Conservation (phyloP, 2,113 vertebrate genomes). For the Nycticebus coucang region DNA sequence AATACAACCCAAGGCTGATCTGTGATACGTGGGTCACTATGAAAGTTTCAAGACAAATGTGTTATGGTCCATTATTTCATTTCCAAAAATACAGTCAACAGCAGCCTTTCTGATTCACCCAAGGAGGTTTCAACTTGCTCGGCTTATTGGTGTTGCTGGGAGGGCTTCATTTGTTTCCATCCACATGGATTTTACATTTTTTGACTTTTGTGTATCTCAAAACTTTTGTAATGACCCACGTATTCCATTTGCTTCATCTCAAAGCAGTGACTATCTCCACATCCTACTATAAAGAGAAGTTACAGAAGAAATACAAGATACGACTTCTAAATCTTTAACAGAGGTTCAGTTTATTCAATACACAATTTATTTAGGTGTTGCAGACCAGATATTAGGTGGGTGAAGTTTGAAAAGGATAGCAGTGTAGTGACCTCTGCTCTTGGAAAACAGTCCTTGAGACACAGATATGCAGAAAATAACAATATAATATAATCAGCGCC, state of each 20-base stretch:
- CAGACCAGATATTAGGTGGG: background rate
- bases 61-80: no score
- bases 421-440: background rate
- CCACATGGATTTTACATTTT: no score
- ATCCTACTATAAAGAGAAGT: constrained; percentile 31
- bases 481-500: background rate
- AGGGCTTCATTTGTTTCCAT: no score
- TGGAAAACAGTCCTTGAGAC: background rate
- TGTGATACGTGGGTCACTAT: background rate
- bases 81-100: no score
- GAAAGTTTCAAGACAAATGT: no score
- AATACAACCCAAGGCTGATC: background rate
- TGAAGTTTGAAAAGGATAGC: background rate
- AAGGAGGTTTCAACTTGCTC: no score
- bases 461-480: constrained; percentile 11
- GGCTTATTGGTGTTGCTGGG: no score
- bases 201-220: no score
- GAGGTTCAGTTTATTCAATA: background rate
- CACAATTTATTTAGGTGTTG: background rate
- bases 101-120: no score
- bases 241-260: background rate
- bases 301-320: background rate
- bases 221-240: no score
- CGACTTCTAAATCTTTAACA: background rate
- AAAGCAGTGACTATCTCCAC: background rate